Conservation (phyloP, 1,140 invertebrate genomes). For the Pogonus chalceus region DNA sequence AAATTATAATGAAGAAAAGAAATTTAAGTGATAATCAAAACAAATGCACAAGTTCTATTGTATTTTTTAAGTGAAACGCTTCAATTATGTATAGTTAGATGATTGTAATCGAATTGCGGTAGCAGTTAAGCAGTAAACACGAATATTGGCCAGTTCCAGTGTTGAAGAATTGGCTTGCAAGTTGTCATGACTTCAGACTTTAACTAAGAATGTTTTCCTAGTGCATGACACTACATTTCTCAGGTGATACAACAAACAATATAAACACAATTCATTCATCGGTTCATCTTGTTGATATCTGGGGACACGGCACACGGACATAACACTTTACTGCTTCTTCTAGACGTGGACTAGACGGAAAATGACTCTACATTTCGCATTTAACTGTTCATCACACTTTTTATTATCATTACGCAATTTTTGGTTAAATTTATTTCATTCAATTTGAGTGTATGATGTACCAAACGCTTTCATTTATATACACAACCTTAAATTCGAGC, state of each 20-base stretch:
- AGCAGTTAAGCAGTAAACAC: constrained; percentile 13
- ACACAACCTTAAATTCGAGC: too few species aligned
- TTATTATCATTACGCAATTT: too few species aligned
- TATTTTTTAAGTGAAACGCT: constrained; percentile 8
- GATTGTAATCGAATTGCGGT: not conserved
- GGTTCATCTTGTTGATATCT: constrained; percentile 16
- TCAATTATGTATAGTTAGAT: constrained; percentile 13
- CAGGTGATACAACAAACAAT: constrained; percentile 26
- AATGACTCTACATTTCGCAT: constrained; percentile 19
- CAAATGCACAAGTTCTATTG: not conserved
- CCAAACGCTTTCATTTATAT: too few species aligned
- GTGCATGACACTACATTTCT: constrained; percentile 24
- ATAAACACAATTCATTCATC: constrained; percentile 27
- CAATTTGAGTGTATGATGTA: too few species aligned
- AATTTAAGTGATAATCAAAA: too few species aligned
- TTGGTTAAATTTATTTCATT: too few species aligned
- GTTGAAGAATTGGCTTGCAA: constrained; percentile 21
- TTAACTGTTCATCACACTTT: not conserved
- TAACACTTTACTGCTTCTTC: constrained; percentile 11
- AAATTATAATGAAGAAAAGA: too few species aligned
- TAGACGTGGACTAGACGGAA: constrained; percentile 22
- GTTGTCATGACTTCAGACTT: constrained; percentile 28
- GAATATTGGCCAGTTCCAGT: constrained; percentile 21
- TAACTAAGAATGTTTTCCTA: constrained; percentile 22
- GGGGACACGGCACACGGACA: constrained; percentile 12